phyloP scores from a whole-genome alignment of 1,140 invertebrate genomes.

The Apis mellifera region Amel_HAv3.1 CM009942.2:2484501-2485000 shows the following conservation, averaged over 20 bases:
- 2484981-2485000: background rate
- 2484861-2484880: background rate
- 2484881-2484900: too few relatives aligned
- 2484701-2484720: background rate
- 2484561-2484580: background rate
- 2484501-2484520: background rate
- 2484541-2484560: too few relatives aligned
- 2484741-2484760: slow-evolving; percentile 1
- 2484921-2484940: background rate
- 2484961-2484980: background rate
- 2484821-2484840: background rate
- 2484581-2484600: background rate
- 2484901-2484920: background rate
- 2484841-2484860: background rate
- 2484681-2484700: background rate
- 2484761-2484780: background rate
- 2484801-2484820: background rate
- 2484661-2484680: background rate
- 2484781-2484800: background rate
- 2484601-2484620: background rate
- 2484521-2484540: too few relatives aligned
- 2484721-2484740: background rate
- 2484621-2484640: background rate
- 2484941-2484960: background rate
- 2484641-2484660: background rate